Evolutionary conservation across 2,113 vertebrate species (phyloP).

Genomic region (Empidonax traillii): DNA sequence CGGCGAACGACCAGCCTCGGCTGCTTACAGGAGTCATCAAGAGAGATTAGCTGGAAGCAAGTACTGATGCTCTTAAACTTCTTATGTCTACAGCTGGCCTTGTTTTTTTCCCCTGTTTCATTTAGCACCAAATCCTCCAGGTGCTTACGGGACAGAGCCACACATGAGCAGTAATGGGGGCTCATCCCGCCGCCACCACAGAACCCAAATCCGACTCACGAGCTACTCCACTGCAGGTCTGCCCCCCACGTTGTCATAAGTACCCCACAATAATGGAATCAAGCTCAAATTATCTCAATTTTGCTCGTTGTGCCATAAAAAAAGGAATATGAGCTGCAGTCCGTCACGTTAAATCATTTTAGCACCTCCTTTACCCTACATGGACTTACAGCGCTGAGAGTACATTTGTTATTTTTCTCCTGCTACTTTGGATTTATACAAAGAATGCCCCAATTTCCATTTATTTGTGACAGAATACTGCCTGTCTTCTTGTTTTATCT

Average conservation of each 20-base stretch:
- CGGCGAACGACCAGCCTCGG: not conserved
- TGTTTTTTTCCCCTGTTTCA: not conserved
- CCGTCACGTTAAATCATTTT: slow-evolving; percentile 10
- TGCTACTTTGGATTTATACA: slow-evolving; percentile 24
- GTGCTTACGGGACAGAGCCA: not conserved
- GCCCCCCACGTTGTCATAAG: fast-evolving
- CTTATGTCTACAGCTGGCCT: slow-evolving; percentile 61
- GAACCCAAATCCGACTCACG: not conserved
- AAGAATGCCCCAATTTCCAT: slow-evolving; percentile 37
- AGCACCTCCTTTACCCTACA: not conserved
- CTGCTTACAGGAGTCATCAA: slow-evolving; percentile 57
- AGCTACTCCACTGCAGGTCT: not conserved
- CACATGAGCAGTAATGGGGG: fast-evolving
- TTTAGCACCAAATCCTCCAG: slow-evolving; percentile 51
- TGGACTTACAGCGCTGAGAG: not conserved
- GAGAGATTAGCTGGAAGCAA: slow-evolving; percentile 50
- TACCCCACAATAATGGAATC: fast-evolving
- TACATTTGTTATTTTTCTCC: slow-evolving; percentile 5
- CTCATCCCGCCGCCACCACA: fast-evolving
- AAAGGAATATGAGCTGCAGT: not conserved
- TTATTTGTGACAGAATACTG: slow-evolving; percentile 51
- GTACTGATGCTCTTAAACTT: slow-evolving; percentile 64
- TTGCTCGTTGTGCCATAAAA: not conserved
- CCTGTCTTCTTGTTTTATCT: slow-evolving; percentile 56
- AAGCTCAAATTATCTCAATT: not conserved